phyloP scores from a whole-genome alignment of 2,113 vertebrate species.

The Hippocampus abdominalis region DNA sequence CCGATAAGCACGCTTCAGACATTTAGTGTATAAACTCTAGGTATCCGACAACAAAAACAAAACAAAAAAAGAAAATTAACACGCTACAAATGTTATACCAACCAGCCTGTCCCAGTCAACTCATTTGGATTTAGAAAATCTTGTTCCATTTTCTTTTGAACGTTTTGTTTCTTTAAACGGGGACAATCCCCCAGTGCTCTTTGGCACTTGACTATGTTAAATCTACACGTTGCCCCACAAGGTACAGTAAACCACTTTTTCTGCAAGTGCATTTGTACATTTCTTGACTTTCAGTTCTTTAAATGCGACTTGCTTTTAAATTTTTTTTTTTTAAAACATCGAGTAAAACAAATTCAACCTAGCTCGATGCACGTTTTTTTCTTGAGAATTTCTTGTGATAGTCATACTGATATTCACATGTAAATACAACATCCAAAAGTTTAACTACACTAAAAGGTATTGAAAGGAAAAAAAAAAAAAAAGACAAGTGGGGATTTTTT shows the following conservation, averaged over 20 bases:
- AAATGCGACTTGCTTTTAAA: background rate
- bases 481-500: conserved; percentile 50
- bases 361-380: conserved; percentile 52
- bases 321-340: conserved; percentile 25
- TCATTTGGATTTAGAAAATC: conserved; percentile 69
- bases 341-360: conserved; percentile 57
- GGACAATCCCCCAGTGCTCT: conserved; percentile 66
- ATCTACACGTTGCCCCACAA: conserved; percentile 70
- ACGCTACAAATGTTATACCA: conserved; percentile 67
- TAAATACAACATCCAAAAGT: conserved; percentile 54
- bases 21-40: conserved; percentile 72
- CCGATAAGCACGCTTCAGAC: conserved; percentile 53
- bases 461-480: background rate
- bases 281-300: conserved; percentile 34
- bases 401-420: conserved; percentile 61
- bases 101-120: conserved; percentile 65
- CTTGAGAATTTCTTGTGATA: conserved; percentile 39
- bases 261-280: conserved; percentile 58
- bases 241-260: conserved; percentile 78
- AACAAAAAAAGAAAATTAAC: conserved; percentile 41
- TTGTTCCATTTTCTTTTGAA: conserved; percentile 74
- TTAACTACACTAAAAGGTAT: conserved; percentile 62
- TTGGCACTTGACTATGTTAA: conserved; percentile 75
- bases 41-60: conserved; percentile 72
- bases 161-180: conserved; percentile 68